These are phyloP conservation scores for Salvelinus namaycush DNA, from an alignment of 2,113 vertebrate genomes.

Conservation along the genomic window DNA sequence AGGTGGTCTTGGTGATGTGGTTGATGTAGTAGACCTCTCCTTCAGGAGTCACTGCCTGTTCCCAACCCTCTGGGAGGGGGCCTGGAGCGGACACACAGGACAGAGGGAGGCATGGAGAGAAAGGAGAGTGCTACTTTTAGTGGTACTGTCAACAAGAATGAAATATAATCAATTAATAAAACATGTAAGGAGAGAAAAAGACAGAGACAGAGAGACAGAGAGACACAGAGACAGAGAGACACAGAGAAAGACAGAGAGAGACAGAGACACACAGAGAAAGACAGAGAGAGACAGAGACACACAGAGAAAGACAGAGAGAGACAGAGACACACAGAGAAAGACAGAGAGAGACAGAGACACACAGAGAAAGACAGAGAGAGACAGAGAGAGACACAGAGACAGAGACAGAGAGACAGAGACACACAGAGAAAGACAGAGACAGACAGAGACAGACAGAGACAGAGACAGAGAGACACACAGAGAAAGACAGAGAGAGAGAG, in stretches of 20 bases:
- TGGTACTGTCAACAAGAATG: no score
- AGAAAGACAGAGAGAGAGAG: not conserved
- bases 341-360: no score
- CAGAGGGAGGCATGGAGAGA: not conserved
- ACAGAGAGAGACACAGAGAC: not conserved
- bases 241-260: no score
- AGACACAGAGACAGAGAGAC: no score
- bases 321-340: not conserved
- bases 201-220: no score
- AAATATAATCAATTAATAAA: no score
- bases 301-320: not conserved
- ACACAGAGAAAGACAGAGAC: not conserved
- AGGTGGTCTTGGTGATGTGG: slow-evolving; percentile 96
- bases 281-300: not conserved
- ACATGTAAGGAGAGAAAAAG: no score
- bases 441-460: no score
- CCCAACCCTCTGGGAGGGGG: slow-evolving; percentile 96
- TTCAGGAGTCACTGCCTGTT: slow-evolving; percentile 93
- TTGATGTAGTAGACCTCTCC: slow-evolving; percentile 98
- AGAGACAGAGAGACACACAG: not conserved
- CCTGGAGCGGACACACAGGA: slow-evolving; percentile 75
- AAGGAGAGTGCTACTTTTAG: not conserved
- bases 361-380: not conserved
- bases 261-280: not conserved
- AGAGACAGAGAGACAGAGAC: not conserved